These are phyloP conservation scores for Dioctria rufipes DNA, from an alignment of 2,888 invertebrate genomes.

Conservation along the genomic window DNA sequence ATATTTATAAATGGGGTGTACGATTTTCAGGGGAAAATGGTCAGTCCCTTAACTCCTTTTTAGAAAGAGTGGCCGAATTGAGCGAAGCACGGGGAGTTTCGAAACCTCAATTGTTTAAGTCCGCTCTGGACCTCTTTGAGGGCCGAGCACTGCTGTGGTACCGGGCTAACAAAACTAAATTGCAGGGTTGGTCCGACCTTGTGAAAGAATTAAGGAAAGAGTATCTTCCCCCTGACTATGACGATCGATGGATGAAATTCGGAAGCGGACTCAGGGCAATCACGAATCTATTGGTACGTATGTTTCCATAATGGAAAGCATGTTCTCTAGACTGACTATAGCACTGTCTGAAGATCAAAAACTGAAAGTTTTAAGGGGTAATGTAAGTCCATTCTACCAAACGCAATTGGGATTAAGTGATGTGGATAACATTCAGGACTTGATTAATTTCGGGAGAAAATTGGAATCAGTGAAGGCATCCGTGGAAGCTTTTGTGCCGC, in stretches of 20 bases:
- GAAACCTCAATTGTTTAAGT: background rate
- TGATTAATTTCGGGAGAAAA: background rate
- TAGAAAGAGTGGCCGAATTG: background rate
- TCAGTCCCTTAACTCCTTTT: background rate
- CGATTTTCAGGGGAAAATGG: background rate
- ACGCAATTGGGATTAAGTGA: background rate
- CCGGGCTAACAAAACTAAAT: background rate
- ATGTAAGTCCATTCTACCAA: slow-evolving; percentile 5
- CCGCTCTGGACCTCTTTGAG: background rate
- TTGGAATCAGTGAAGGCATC: background rate
- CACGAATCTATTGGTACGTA: background rate
- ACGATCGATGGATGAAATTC: too few relatives aligned
- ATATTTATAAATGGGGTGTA: too few relatives aligned
- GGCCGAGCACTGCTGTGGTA: slow-evolving; percentile 3
- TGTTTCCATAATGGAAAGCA: background rate
- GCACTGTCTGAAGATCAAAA: background rate
- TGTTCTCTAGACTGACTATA: slow-evolving; percentile 1
- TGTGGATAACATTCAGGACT: background rate
- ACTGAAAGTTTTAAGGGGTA: background rate
- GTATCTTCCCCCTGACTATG: too few relatives aligned
- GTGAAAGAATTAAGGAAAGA: background rate
- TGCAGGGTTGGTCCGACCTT: background rate
- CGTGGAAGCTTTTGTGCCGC: background rate
- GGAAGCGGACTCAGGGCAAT: background rate
- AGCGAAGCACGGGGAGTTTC: background rate